Base-by-base conservation (phyloP, 2,888 invertebrate species). In the Acrobasis repandana region DNA sequence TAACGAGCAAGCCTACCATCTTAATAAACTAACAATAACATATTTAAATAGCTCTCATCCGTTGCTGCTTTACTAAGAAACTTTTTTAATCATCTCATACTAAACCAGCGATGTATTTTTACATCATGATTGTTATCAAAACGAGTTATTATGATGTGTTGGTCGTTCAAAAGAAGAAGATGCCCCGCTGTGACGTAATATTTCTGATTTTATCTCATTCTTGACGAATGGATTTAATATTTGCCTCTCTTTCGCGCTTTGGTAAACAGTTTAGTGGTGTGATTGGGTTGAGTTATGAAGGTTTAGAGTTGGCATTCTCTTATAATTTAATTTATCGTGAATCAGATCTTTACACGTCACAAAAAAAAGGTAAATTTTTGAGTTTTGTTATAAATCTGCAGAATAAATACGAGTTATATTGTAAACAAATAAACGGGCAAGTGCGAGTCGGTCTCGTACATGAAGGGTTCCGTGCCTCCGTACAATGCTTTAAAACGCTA, bases 161-260 rank as follows among this genome's bases (percentile, higher is more conserved):
- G 69, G 73, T 73, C 72, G 75, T 77, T 77, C 75, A 73, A 75
- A 67, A 76, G 72, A 73, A 79, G 85, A 82, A 82, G 88, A 82
- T 82, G 68, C 79, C 91, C 91, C 79, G 91, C 91, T 90, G 91
- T 89, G 91, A 89, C 88, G 90, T 86, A 87, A 88, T 87, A 88
- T 85, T 85, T 89, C 84, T 88, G 79, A 85, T 77, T 82, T 83
- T 83, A 86, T 90, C 89, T 85, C 82, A 82, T 78, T 89, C 89
- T 80, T 82, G 82, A 87, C 85, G 80, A 81, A 82, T 82, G 83
- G 85, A 83, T 82, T 83, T 82, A 80, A 83, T 84, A 79, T 79
- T 73, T 80, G 77, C 80, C 78, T 90, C 88, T 81, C 88, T 83
- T 84, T 90, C 85, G 79, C 86, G 74, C 89, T 77, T 82, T 83